A percentile compares a stretch with the other conserved stretches of the same genome.
phyloP scores from a whole-genome alignment of 2,797 vertebrate genomes.

The Lithobates sylvaticus region DNA sequence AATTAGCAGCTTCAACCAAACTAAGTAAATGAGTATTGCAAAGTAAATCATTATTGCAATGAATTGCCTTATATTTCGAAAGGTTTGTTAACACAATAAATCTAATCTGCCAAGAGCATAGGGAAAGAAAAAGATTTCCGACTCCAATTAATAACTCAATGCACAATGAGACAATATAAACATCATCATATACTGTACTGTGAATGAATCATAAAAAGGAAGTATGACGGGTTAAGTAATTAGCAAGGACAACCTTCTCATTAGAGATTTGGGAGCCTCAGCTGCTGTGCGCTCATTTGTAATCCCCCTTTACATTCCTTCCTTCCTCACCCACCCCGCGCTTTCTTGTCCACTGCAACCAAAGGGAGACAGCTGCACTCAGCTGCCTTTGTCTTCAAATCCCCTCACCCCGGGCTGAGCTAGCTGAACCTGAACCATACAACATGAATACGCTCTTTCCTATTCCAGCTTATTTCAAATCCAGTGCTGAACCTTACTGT shows the following conservation, averaged over 20 bases:
- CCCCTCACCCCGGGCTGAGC: constrained; percentile 15
- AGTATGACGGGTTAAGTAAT: constrained; percentile 46
- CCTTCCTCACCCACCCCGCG: constrained; percentile 29
- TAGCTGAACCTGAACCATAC: constrained; percentile 9
- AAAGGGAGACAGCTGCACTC: constrained; percentile 54
- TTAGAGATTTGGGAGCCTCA: constrained; percentile 48
- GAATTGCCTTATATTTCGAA: too few species aligned
- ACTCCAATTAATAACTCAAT: background rate
- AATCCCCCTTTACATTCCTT: constrained; percentile 52
- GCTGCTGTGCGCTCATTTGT: constrained; percentile 54
- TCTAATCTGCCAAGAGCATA: background rate
- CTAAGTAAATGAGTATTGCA: too few species aligned
- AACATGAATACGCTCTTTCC: background rate
- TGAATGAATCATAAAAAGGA: background rate
- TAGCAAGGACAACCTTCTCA: constrained; percentile 39
- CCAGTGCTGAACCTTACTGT: background rate
- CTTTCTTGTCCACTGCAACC: constrained; percentile 47
- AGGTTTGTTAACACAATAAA: background rate
- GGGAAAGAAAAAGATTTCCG: background rate
- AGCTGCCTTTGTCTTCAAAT: constrained; percentile 44
- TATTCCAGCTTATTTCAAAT: background rate
- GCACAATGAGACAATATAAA: background rate
- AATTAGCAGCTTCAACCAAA: too few species aligned
- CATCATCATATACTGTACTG: background rate
- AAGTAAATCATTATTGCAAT: too few species aligned